Percentiles rank a stretch among this genome's conserved stretches.
phyloP scores from a whole-genome alignment of 92 coral and sea anemone species.

The Paragorgia papillata region DNA sequence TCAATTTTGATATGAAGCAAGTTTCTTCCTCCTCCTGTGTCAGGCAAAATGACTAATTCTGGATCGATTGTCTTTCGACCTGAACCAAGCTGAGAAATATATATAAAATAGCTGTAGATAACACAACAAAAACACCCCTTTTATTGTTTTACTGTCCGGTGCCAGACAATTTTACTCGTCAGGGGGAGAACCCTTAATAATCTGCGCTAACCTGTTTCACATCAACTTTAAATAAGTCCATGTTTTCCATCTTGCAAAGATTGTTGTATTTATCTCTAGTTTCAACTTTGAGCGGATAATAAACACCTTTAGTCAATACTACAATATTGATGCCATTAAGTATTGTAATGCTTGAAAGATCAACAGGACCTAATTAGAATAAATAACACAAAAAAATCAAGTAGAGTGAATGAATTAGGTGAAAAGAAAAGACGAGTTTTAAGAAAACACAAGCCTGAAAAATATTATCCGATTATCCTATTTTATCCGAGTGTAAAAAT shows the following conservation, averaged over 20 bases:
- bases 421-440: neutral
- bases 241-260: slow-evolving; percentile 63
- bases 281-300: slow-evolving; percentile 85
- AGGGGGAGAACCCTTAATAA: too few relatives aligned
- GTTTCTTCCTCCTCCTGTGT: slow-evolving; percentile 62
- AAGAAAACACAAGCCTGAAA: neutral
- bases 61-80: slow-evolving; percentile 65
- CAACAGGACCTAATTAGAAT: slow-evolving; percentile 72
- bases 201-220: slow-evolving; percentile 62
- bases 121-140: too few relatives aligned
- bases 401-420: neutral
- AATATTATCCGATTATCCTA: too few relatives aligned
- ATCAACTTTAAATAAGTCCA: slow-evolving; percentile 42
- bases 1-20: slow-evolving; percentile 81
- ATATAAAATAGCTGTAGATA: neutral
- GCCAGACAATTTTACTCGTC: too few relatives aligned
- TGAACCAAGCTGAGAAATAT: slow-evolving; percentile 72
- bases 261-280: slow-evolving; percentile 91
- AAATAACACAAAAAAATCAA: neutral
- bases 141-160: too few relatives aligned
- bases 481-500: too few relatives aligned
- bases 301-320: slow-evolving; percentile 72
- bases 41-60: slow-evolving; percentile 77
- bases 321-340: slow-evolving; percentile 69
- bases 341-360: slow-evolving; percentile 75